A percentile compares a stretch with the other conserved stretches of the same genome.
phyloP scores from a whole-genome alignment of 2,797 vertebrate genomes.

The Sorex maritimensis region DNA sequence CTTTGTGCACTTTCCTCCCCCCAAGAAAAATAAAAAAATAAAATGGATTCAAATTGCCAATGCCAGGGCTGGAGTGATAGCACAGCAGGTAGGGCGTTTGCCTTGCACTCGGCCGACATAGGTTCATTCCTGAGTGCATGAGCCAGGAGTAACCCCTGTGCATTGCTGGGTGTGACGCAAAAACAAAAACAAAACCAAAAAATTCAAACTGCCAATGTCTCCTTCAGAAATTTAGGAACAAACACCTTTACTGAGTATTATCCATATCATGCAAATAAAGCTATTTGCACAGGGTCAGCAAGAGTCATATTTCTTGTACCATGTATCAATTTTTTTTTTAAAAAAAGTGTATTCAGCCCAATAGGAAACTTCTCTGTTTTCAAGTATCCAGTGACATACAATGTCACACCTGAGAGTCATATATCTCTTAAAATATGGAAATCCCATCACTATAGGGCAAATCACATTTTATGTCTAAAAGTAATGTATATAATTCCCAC shows the following conservation, averaged over 20 bases:
- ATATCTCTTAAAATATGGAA: constrained; percentile 54
- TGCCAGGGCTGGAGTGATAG: no score
- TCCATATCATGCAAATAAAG: neutral
- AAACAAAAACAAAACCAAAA: no score
- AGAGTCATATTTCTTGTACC: constrained; percentile 35
- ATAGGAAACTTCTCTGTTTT: neutral
- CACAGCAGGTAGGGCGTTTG: no score
- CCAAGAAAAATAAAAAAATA: no score
- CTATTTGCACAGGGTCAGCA: neutral
- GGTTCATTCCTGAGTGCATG: no score
- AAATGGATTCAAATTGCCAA: neutral
- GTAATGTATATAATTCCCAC: neutral
- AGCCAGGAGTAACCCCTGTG: no score
- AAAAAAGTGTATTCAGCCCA: neutral
- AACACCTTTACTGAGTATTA: constrained; percentile 20
- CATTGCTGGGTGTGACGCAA: no score
- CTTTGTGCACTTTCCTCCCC: no score
- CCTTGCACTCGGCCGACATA: no score
- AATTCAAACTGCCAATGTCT: neutral
- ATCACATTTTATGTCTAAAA: constrained; percentile 30
- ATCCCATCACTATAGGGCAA: constrained; percentile 36
- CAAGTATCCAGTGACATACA: neutral
- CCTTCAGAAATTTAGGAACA: constrained; percentile 64
- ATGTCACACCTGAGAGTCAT: constrained; percentile 3
- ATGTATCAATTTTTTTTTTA: neutral